Evolutionary conservation across 2,113 vertebrate species (phyloP).

Genomic region (Hiodon tergisus): DNA sequence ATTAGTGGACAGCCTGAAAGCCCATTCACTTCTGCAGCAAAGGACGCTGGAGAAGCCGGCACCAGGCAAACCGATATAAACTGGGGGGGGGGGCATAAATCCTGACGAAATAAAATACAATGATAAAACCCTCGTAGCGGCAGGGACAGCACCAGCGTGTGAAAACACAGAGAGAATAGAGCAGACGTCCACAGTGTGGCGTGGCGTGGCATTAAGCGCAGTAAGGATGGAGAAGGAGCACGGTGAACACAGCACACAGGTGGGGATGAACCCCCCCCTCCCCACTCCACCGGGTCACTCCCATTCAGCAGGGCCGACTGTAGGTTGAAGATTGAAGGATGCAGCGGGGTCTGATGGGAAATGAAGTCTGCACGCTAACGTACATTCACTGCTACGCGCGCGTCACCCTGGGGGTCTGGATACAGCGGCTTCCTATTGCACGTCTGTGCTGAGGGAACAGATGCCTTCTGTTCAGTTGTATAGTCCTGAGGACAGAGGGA

Average conservation of each 20-base stretch:
- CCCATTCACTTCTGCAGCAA: too few relatives aligned
- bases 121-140: not conserved
- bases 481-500: not conserved
- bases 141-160: slow-evolving; percentile 35
- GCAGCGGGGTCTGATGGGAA: not conserved
- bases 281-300: not conserved
- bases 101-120: not conserved
- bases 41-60: not conserved
- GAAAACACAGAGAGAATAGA: slow-evolving; percentile 52
- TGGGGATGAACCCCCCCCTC: slow-evolving; percentile 2
- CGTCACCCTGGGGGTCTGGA: slow-evolving; percentile 30
- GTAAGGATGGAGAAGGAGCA: slow-evolving; percentile 27
- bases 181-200: slow-evolving; percentile 44
- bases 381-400: slow-evolving; percentile 49
- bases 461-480: not conserved
- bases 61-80: not conserved
- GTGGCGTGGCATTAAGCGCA: slow-evolving; percentile 44
- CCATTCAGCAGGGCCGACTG: not conserved
- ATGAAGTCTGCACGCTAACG: slow-evolving; percentile 26
- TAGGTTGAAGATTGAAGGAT: not conserved
- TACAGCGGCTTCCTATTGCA: slow-evolving; percentile 1
- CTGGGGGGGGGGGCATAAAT: too few relatives aligned
- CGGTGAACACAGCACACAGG: slow-evolving; percentile 17
- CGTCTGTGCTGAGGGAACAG: not conserved
- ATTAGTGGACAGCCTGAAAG: not conserved